Percentiles rank a stretch among this genome's conserved stretches.
Evolutionary conservation across 2,113 vertebrate genomes (phyloP).

Genomic region (Microcebus murinus): DNA sequence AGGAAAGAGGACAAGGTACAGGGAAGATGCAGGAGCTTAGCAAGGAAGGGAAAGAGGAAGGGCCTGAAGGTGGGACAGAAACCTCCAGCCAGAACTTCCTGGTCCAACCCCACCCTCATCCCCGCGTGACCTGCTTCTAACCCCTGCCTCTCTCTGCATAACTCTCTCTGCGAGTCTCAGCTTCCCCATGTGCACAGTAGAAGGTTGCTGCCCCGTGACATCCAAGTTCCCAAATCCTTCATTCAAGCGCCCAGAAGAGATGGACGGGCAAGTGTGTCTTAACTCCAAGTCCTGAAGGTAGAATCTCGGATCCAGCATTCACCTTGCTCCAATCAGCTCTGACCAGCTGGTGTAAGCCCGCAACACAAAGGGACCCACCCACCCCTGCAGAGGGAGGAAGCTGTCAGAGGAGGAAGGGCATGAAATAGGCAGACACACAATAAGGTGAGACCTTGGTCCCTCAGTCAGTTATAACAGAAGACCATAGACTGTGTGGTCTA

Average conservation of each 20-base stretch:
- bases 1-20: neutral
- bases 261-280: neutral
- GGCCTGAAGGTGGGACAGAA: neutral
- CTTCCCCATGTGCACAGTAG: neutral
- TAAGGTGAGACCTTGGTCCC: neutral
- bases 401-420: neutral
- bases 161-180: neutral
- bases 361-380: neutral
- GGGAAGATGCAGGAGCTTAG: rapidly evolving
- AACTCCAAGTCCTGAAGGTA: neutral
- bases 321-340: neutral
- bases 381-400: neutral
- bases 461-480: neutral
- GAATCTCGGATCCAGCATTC: too few species aligned
- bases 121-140: rapidly evolving
- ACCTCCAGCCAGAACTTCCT: too few species aligned
- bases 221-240: neutral
- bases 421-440: neutral
- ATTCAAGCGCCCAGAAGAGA: neutral
- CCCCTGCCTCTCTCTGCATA: neutral
- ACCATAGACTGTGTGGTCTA: neutral
- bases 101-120: neutral
- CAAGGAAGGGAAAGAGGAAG: neutral
- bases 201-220: neutral
- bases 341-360: neutral